Conservation (phyloP, 2,113 vertebrate species). For the Callopanchax toddi region DNA sequence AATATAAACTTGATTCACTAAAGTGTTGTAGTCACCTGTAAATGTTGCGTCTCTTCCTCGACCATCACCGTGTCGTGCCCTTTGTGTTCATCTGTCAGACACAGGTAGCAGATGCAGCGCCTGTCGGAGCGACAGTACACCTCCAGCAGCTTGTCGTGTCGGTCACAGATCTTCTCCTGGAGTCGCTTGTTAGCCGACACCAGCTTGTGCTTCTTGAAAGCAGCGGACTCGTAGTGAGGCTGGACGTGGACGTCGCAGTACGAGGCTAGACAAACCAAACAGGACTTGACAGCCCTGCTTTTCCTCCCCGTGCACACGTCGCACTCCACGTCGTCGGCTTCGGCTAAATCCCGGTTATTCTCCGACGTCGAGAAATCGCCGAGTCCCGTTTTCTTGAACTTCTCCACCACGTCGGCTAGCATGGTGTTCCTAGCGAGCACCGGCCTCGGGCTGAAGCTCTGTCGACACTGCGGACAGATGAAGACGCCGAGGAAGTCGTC, state of each 20-base stretch:
- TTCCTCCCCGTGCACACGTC: constrained; percentile 92
- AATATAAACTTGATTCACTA: too few relatives aligned
- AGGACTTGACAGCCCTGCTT: constrained; percentile 90
- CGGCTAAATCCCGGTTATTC: constrained; percentile 37
- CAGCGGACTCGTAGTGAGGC: constrained; percentile 91
- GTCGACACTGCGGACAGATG: constrained; percentile 78
- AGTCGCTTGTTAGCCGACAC: constrained; percentile 76
- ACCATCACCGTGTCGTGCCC: constrained; percentile 79
- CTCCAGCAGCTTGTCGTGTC: constrained; percentile 80
- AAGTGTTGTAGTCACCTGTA: constrained; percentile 73
- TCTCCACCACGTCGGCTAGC: constrained; percentile 81
- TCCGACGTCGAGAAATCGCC: neutral
- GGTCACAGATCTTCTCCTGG: constrained; percentile 73
- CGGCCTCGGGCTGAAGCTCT: constrained; percentile 78
- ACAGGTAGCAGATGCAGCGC: constrained; percentile 80
- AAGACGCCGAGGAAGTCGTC: constrained; percentile 73
- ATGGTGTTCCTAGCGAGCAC: constrained; percentile 77
- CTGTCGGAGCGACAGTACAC: constrained; percentile 80
- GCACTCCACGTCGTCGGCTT: constrained; percentile 77
- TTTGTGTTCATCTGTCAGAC: constrained; percentile 79
- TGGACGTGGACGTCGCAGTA: constrained; percentile 93
- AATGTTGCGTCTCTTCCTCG: constrained; percentile 64
- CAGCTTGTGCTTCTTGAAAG: constrained; percentile 93
- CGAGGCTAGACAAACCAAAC: constrained; percentile 93
- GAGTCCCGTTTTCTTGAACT: constrained; percentile 63